Percentiles rank a stretch among this genome's conserved stretches.
Evolutionary conservation across 2,888 invertebrate genomes (phyloP).

Genomic region (Tenodera sinensis): DNA sequence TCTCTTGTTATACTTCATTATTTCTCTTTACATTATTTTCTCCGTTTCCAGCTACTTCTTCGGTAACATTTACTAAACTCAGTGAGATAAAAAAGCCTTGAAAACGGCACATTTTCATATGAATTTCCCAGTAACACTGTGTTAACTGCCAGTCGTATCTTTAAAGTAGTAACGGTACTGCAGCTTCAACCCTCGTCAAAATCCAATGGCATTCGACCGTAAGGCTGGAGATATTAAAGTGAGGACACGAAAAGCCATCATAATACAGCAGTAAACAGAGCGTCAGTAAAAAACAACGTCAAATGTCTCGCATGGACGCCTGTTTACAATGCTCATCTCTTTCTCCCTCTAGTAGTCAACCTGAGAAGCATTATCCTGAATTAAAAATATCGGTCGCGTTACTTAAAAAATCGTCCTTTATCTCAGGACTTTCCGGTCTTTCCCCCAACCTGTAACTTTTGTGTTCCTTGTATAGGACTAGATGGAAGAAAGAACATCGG

Average conservation of each 20-base stretch:
- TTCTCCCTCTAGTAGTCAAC: neutral
- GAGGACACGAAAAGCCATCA: neutral
- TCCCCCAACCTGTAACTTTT: neutral
- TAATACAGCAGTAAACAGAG: neutral
- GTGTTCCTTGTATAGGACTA: neutral
- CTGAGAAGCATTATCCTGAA: neutral
- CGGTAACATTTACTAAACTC: too few relatives aligned
- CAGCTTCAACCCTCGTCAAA: neutral
- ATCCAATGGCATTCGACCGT: neutral
- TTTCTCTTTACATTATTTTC: too few relatives aligned
- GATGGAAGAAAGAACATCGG: neutral
- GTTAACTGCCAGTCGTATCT: neutral
- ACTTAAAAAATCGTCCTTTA: neutral
- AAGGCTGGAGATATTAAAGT: neutral
- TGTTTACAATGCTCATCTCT: neutral
- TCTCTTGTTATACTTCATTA: too few relatives aligned
- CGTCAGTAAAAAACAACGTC: neutral
- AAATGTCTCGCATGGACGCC: neutral
- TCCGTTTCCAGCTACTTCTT: too few relatives aligned
- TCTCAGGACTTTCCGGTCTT: neutral
- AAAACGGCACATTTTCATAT: neutral
- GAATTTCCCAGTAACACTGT: neutral
- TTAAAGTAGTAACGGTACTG: neutral
- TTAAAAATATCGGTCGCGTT: neutral
- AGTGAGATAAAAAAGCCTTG: neutral